These are phyloP conservation scores for Cynodonichthys magdalenae DNA, from an alignment of 2,797 vertebrate species.

Conservation along the genomic window DNA sequence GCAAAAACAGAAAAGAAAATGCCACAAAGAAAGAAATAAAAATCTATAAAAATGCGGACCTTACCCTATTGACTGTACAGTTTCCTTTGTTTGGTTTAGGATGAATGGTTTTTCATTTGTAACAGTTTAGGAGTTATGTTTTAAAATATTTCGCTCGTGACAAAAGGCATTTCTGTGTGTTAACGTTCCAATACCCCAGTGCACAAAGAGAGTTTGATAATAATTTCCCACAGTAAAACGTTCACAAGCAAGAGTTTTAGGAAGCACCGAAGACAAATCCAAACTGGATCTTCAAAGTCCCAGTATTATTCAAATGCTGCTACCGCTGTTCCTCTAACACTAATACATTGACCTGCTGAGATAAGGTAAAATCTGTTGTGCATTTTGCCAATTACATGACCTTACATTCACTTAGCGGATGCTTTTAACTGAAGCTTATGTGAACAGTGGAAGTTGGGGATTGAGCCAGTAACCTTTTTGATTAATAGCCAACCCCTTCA, in stretches of 20 bases:
- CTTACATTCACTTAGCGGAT: not conserved
- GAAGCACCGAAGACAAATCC: not conserved
- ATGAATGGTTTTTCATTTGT: not conserved
- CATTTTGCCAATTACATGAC: not conserved
- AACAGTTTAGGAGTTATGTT: not conserved
- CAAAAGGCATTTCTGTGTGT: not conserved
- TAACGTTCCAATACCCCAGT: not conserved
- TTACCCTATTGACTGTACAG: too few relatives aligned
- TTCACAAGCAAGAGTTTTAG: not conserved
- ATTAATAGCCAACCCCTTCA: not conserved
- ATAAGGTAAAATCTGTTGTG: not conserved
- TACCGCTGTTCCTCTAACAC: too few relatives aligned
- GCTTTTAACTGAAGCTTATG: not conserved
- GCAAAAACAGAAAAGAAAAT: constrained; percentile 8
- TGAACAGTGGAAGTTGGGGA: not conserved
- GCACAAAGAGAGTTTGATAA: not conserved
- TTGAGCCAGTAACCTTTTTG: not conserved
- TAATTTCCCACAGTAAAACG: not conserved
- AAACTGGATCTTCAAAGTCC: not conserved
- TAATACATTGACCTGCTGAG: not conserved
- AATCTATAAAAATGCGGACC: not conserved
- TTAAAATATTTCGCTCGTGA: not conserved
- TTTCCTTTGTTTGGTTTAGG: too few relatives aligned
- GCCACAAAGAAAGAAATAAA: constrained; percentile 3
- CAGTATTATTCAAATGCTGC: not conserved